phyloP scores from a whole-genome alignment of 2,888 invertebrate species.

The Agonum fuliginosum region DNA sequence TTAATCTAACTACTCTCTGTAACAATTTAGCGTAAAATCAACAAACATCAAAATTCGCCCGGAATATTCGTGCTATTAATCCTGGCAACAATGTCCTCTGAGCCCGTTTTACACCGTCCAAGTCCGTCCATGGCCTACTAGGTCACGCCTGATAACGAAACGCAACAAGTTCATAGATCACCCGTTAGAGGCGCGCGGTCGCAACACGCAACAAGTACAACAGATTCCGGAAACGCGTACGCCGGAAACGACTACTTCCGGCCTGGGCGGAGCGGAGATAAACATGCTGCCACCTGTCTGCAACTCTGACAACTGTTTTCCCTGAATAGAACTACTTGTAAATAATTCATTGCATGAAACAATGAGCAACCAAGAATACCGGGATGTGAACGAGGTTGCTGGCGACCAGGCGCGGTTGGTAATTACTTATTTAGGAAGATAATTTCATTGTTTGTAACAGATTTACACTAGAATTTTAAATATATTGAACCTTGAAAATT shows the following conservation, averaged over 20 bases:
- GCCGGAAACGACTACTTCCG: slow-evolving; percentile 53
- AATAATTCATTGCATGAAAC: slow-evolving; percentile 21
- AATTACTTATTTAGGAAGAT: background rate
- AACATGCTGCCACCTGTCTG: slow-evolving; percentile 43
- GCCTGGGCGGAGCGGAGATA: slow-evolving; percentile 34
- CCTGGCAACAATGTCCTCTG: too few relatives aligned
- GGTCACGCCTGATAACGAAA: slow-evolving; percentile 33
- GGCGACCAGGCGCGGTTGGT: background rate
- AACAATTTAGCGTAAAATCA: too few relatives aligned
- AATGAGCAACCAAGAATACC: slow-evolving; percentile 31
- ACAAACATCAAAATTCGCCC: too few relatives aligned
- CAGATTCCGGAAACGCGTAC: slow-evolving; percentile 49
- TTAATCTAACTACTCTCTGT: too few relatives aligned
- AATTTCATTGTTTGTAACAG: too few relatives aligned
- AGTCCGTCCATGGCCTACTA: too few relatives aligned
- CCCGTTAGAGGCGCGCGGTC: slow-evolving; percentile 32
- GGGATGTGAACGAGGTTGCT: background rate
- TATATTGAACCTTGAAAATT: too few relatives aligned
- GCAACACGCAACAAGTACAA: slow-evolving; percentile 52
- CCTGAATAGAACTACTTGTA: slow-evolving; percentile 26
- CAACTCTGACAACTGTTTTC: slow-evolving; percentile 34
- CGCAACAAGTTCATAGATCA: slow-evolving; percentile 55
- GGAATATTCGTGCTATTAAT: too few relatives aligned
- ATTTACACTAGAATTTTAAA: too few relatives aligned
- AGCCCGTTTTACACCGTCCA: too few relatives aligned